Conservation (phyloP, 2,888 invertebrate species). For the Drosophila longiperda region DNA sequence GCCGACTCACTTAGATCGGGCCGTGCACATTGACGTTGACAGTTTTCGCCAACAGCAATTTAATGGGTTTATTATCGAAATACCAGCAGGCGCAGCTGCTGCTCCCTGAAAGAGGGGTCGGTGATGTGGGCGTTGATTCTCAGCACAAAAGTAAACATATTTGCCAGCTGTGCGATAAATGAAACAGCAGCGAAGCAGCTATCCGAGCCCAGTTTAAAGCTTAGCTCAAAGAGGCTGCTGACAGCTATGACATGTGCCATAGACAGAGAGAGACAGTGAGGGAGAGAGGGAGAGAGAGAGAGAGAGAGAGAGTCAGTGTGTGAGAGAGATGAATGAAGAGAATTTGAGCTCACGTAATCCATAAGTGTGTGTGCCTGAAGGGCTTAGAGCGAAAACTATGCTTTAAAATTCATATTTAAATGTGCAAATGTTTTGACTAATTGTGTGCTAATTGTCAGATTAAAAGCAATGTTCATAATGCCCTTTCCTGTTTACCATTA, state of each 20-base stretch:
- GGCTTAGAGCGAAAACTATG: background rate
- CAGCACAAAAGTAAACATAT: conserved; percentile 60
- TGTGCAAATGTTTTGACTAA: background rate
- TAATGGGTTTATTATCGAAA: conserved; percentile 78
- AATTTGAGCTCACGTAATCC: background rate
- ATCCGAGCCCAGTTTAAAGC: conserved; percentile 11
- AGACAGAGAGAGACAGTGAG: background rate
- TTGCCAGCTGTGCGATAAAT: conserved; percentile 69
- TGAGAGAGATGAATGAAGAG: no score
- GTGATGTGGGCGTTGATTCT: background rate
- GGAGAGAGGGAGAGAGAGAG: no score
- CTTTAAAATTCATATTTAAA: background rate
- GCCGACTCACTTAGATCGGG: conserved; percentile 21
- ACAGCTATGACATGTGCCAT: conserved; percentile 73
- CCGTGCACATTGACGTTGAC: conserved; percentile 50
- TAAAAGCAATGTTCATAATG: background rate
- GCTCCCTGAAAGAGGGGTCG: conserved; percentile 1
- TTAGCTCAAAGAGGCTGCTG: conserved; percentile 30
- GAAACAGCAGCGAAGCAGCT: conserved; percentile 51
- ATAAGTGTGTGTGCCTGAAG: conserved; percentile 2
- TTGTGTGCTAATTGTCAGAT: background rate
- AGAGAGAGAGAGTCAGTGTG: no score
- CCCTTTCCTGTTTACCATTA: background rate
- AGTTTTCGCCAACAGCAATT: conserved; percentile 64
- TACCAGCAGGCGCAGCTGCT: conserved; percentile 38